Percentiles rank a stretch among this genome's conserved stretches.
Evolutionary conservation across 2,888 invertebrate species (phyloP).

Genomic region (Dryobotodes eremita): DNA sequence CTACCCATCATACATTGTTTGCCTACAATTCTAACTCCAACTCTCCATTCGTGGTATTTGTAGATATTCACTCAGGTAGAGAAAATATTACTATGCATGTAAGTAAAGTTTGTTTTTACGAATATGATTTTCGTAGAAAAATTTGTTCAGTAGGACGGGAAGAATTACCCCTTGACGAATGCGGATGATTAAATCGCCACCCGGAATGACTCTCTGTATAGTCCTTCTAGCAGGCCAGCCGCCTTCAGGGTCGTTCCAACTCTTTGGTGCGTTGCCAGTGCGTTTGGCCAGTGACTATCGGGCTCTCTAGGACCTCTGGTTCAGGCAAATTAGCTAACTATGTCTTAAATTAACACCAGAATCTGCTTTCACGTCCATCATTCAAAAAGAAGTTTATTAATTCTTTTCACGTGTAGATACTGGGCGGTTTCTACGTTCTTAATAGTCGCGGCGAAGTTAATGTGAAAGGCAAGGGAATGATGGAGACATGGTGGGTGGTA

Average conservation of each 20-base stretch:
- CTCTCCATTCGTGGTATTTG: no score
- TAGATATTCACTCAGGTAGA: no score
- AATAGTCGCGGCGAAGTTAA: conserved; percentile 95
- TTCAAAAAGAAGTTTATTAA: background rate
- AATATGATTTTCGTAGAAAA: background rate
- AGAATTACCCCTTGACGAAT: background rate
- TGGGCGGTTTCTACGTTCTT: conserved; percentile 94
- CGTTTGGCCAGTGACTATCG: background rate
- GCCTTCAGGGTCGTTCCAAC: background rate
- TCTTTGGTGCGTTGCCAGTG: background rate
- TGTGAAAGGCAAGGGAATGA: conserved; percentile 98
- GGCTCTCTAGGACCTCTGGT: background rate
- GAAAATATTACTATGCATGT: no score
- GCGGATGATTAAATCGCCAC: background rate
- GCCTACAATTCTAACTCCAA: no score
- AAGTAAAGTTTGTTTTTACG: background rate
- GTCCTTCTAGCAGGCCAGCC: background rate
- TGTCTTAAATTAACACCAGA: background rate
- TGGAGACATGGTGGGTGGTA: conserved; percentile 98
- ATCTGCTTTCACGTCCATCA: background rate
- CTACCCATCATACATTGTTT: no score
- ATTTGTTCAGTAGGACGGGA: background rate
- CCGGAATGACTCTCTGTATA: background rate
- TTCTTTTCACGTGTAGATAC: conserved; percentile 89
- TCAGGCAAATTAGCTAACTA: background rate